phyloP scores from a whole-genome alignment of 2,888 invertebrate species.

The Eustalomyia histrio region DNA sequence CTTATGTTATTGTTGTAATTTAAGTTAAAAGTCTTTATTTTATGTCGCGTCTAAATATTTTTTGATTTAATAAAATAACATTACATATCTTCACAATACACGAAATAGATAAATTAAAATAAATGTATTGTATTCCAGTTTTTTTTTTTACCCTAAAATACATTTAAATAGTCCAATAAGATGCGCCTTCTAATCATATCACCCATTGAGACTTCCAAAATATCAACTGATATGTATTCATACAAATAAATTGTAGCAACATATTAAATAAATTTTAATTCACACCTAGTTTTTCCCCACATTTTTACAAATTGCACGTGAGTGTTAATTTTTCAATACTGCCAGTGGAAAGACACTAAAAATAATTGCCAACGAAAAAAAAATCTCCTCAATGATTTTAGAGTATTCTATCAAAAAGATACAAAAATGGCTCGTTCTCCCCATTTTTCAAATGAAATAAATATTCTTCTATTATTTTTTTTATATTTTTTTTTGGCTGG shows the following conservation, averaged over 20 bases:
- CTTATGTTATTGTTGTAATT: too few species aligned
- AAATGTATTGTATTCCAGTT: too few species aligned
- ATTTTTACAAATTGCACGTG: constrained; percentile 65
- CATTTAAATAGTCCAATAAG: too few species aligned
- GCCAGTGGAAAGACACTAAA: constrained; percentile 53
- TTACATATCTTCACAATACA: too few species aligned
- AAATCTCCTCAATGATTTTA: constrained; percentile 29
- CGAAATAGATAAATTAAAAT: too few species aligned
- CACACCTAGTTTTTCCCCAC: constrained; percentile 25
- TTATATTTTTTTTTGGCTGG: neutral
- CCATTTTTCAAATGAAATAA: neutral
- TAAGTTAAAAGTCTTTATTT: too few species aligned
- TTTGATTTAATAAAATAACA: too few species aligned
- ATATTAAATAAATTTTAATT: neutral
- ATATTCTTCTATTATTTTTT: constrained; percentile 18
- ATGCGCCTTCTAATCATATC: too few species aligned
- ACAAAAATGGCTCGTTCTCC: neutral
- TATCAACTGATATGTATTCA: too few species aligned
- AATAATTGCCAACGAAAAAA: constrained; percentile 55
- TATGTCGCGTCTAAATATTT: too few species aligned
- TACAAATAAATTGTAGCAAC: neutral
- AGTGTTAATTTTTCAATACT: constrained; percentile 67
- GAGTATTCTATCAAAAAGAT: neutral
- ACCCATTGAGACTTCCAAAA: too few species aligned
- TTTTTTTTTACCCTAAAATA: too few species aligned